Percentiles rank a stretch among this genome's conserved stretches.
phyloP scores from a whole-genome alignment of 2,113 vertebrate genomes.

The Potamarius usumacintae region DNA sequence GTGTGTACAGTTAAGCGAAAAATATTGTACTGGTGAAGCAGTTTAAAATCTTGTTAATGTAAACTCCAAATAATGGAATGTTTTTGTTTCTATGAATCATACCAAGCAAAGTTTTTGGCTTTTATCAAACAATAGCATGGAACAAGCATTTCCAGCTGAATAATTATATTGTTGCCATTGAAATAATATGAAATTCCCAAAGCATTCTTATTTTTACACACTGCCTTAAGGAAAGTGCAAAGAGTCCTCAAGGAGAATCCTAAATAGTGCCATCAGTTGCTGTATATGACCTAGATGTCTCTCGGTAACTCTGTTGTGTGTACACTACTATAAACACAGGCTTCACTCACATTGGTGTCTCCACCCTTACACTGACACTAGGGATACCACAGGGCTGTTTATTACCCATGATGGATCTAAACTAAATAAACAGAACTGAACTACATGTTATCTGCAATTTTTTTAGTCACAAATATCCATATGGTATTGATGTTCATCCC shows the following conservation, averaged over 20 bases:
- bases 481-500: neutral
- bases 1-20: neutral
- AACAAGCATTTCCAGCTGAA: neutral
- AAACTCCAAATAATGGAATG: neutral
- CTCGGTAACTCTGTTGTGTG: constrained; percentile 11
- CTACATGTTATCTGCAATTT: neutral
- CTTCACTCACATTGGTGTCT: neutral
- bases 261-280: neutral
- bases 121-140: neutral
- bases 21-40: neutral
- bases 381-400: neutral
- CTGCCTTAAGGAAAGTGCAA: neutral
- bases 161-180: neutral
- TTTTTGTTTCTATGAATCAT: neutral
- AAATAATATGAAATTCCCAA: neutral
- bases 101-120: neutral
- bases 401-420: neutral
- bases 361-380: neutral
- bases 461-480: neutral
- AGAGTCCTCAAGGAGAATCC: neutral
- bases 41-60: constrained; percentile 4
- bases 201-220: constrained; percentile 17
- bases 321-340: constrained; percentile 7
- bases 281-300: constrained; percentile 17
- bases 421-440: constrained; percentile 12